phyloP scores from a whole-genome alignment of 2,888 invertebrate species.

The Urechis unicinctus region DNA sequence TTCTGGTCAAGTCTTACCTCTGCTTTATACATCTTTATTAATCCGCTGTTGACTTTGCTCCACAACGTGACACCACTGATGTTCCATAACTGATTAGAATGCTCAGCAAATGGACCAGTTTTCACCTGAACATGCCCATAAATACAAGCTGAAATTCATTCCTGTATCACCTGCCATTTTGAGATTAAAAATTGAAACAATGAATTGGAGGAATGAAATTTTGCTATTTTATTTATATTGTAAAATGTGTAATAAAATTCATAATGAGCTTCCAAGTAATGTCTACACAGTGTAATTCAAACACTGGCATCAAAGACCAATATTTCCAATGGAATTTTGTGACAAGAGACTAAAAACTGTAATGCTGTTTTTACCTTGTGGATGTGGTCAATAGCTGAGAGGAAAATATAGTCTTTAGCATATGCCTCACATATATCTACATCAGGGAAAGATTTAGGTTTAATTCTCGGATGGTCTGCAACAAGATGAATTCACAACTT shows the following conservation, averaged over 20 bases:
- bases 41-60: conserved; percentile 89
- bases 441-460: conserved; percentile 79
- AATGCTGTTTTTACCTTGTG: conserved; percentile 55
- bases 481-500: conserved; percentile 5
- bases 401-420: conserved; percentile 77
- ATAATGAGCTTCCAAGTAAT: not conserved
- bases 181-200: not conserved
- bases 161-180: not conserved
- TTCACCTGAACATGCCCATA: conserved; percentile 74
- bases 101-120: conserved; percentile 95
- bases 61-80: conserved; percentile 91
- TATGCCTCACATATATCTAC: conserved; percentile 64
- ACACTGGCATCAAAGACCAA: no score
- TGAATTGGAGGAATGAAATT: no score
- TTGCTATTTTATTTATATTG: no score
- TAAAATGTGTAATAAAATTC: not conserved
- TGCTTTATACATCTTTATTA: conserved; percentile 97
- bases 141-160: not conserved
- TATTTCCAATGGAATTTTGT: no score
- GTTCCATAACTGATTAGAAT: conserved; percentile 98
- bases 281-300: no score
- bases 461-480: conserved; percentile 71
- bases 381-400: conserved; percentile 88
- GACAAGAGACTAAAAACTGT: no score
- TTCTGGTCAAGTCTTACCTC: no score